A percentile compares a stretch with the other conserved stretches of the same genome.
phyloP scores from a whole-genome alignment of 2,888 invertebrate species.

The Lagria hirta region DNA sequence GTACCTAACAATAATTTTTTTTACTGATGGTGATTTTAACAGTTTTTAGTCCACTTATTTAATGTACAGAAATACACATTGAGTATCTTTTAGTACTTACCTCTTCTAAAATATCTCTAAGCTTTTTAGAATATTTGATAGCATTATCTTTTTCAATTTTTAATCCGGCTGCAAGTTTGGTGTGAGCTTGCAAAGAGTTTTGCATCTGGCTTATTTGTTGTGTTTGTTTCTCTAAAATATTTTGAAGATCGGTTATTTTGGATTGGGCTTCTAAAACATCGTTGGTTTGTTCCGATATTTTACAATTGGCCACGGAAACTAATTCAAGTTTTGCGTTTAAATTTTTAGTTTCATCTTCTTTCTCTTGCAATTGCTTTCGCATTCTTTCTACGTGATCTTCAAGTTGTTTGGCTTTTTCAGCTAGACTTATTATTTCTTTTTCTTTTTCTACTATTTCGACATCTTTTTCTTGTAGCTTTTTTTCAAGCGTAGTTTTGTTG shows the following conservation, averaged over 20 bases:
- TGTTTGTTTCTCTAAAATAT: constrained; percentile 62
- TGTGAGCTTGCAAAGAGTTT: constrained; percentile 56
- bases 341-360: constrained; percentile 8
- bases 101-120: constrained; percentile 36
- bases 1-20: too few species aligned
- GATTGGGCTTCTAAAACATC: constrained; percentile 51
- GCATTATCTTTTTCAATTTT: constrained; percentile 55
- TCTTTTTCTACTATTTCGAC: constrained; percentile 3
- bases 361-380: constrained; percentile 38
- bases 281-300: too few species aligned
- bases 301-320: too few species aligned
- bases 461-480: constrained; percentile 12
- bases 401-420: too few species aligned
- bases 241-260: constrained; percentile 58
- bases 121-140: constrained; percentile 37
- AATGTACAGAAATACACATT: too few species aligned
- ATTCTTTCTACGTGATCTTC: too few species aligned
- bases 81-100: constrained; percentile 20
- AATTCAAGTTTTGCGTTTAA: constrained; percentile 12
- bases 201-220: constrained; percentile 64
- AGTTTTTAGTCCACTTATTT: too few species aligned
- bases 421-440: constrained; percentile 4
- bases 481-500: constrained; percentile 7
- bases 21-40: too few species aligned
- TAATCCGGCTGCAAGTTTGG: constrained; percentile 50